Evolutionary conservation across 2,113 vertebrate genomes (phyloP), one percentile per base, ranked within the genome.

Genomic region (Upupa epops): DNA sequence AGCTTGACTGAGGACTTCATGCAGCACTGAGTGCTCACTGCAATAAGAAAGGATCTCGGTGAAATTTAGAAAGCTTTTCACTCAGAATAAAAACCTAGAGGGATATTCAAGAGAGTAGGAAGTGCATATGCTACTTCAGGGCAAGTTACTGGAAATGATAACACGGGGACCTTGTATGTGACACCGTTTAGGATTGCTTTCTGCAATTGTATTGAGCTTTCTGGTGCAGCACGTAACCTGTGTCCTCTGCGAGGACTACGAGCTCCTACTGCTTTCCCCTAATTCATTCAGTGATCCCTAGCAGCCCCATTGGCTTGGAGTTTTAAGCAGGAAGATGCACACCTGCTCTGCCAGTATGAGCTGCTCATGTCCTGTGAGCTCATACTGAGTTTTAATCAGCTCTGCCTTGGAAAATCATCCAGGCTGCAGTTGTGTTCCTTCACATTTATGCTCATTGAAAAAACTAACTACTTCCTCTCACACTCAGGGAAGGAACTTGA

Each of bases 311-410:
- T 65, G 22, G 22, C 45, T 68, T 83, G 59, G 78, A 22, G 72
- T 81, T 94, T 95, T 89, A 81, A 94, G 75, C 54, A 88, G 22
- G 77, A 70, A 55, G 73, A 18, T n/a, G 48, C 59, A 46, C n/a
- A 61, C 84, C 54, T 82, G 42, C 77, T 96, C 86, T 93, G 91
- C 24, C 68, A 77, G 42, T 77, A 34, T 34, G 75, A 86, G 56
- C 61, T 36, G 52, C 28, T 49, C n/a, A 34, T 58, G 24, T 83
- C 69, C 61, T 91, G 2, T 56, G 48, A 94, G 32, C 19, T 28
- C 60, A 66, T 34, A 88, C n/a, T 55, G 58, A 85, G 49, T 77
- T 85, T 75, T 75, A 83, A 70, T 94, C 18, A 49, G 56, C 14
- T 69, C 55, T 88, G 58, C 45, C 56, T 73, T 90, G 40, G 64